These are phyloP conservation scores for Cydia pomonella DNA, from an alignment of 1,140 invertebrate genomes.

Conservation along the genomic window DNA sequence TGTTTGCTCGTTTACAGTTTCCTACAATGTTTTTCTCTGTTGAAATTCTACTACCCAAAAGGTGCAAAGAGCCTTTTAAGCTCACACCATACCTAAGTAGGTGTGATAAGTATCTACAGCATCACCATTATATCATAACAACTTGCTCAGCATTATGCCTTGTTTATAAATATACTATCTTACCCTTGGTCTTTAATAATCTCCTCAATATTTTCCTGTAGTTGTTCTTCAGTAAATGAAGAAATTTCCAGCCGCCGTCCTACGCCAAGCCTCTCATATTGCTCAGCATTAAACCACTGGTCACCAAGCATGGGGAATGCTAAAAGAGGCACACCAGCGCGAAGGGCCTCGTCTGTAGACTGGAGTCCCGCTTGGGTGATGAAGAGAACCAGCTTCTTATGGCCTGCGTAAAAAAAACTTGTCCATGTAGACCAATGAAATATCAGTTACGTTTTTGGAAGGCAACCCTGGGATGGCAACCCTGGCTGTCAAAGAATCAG, in stretches of 20 bases:
- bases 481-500: too few relatives aligned
- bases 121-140: too few relatives aligned
- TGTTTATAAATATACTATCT: neutral
- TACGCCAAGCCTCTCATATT: slow-evolving; percentile 41
- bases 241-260: neutral
- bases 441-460: too few relatives aligned
- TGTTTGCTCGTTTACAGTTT: too few relatives aligned
- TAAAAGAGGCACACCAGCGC: slow-evolving; percentile 47
- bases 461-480: too few relatives aligned
- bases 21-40: too few relatives aligned
- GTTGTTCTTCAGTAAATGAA: neutral
- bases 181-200: neutral
- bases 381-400: slow-evolving; percentile 51
- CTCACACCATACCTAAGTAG: too few relatives aligned
- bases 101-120: too few relatives aligned
- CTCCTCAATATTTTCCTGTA: neutral
- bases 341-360: slow-evolving; percentile 41
- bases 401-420: slow-evolving; percentile 39
- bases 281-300: slow-evolving; percentile 52
- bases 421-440: slow-evolving; percentile 5
- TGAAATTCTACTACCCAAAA: too few relatives aligned
- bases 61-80: too few relatives aligned
- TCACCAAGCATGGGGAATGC: slow-evolving; percentile 49
- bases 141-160: too few relatives aligned
- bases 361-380: slow-evolving; percentile 51